These are phyloP conservation scores for Cydia splendana DNA, from an alignment of 1,140 invertebrate species.

Conservation along the genomic window DNA sequence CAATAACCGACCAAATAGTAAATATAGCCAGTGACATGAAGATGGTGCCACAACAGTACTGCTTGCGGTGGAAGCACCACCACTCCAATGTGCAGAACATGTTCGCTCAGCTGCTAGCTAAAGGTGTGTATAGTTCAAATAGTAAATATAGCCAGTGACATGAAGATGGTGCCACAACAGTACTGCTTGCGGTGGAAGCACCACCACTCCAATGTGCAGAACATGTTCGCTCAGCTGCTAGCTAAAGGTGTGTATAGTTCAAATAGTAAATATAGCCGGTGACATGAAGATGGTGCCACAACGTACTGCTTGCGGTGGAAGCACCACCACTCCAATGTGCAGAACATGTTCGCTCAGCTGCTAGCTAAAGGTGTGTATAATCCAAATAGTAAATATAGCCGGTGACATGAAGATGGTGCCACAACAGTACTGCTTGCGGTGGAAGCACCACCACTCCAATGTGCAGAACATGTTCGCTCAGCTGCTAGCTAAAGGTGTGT, in stretches of 20 bases:
- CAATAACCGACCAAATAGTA: background rate
- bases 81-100: conserved; percentile 93
- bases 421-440: conserved; percentile 93
- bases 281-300: conserved; percentile 84
- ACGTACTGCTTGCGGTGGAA: conserved; percentile 95
- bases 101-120: conserved; percentile 92
- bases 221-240: conserved; percentile 93
- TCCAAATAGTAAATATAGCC: conserved; percentile 2
- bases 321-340: conserved; percentile 93
- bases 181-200: conserved; percentile 95
- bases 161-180: conserved; percentile 88
- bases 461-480: conserved; percentile 94
- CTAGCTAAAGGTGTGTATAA: no score
- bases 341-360: conserved; percentile 94
- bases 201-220: conserved; percentile 93
- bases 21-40: conserved; percentile 36
- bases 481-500: conserved; percentile 84
- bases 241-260: conserved; percentile 77
- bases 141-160: conserved; percentile 18
- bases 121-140: conserved; percentile 52
- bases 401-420: conserved; percentile 82
- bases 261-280: conserved; percentile 5
- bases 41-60: conserved; percentile 93
- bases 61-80: conserved; percentile 94
- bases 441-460: conserved; percentile 95